Percentiles rank a stretch among this genome's conserved stretches.
Evolutionary conservation across 2,888 invertebrate species (phyloP).

Genomic region (Scrobipalpa costella): DNA sequence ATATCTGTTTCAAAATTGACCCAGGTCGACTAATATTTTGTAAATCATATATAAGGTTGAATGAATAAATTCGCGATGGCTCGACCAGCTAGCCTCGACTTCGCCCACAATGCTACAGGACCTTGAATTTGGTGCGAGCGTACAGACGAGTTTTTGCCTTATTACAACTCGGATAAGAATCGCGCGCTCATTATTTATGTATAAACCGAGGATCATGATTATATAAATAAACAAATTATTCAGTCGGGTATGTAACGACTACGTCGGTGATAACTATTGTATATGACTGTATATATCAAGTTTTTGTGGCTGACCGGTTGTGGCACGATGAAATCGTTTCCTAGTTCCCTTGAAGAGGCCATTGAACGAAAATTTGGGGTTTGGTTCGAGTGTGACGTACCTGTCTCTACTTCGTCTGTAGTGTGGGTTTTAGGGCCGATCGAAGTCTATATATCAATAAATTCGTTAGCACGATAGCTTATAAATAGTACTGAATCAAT

Average conservation of each 20-base stretch:
- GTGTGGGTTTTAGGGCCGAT: too few relatives aligned
- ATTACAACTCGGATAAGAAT: slow-evolving; percentile 57
- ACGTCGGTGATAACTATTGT: slow-evolving; percentile 45
- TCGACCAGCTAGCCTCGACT: slow-evolving; percentile 38
- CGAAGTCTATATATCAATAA: too few relatives aligned
- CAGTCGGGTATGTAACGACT: slow-evolving; percentile 34
- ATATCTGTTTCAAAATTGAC: not conserved
- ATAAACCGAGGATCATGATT: slow-evolving; percentile 59
- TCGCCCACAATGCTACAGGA: slow-evolving; percentile 44
- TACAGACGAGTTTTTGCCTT: slow-evolving; percentile 64
- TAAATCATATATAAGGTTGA: slow-evolving; percentile 2
- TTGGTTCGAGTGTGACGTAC: not conserved
- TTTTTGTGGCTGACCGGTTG: slow-evolving; percentile 45
- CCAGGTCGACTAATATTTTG: slow-evolving; percentile 23
- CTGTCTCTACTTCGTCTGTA: not conserved
- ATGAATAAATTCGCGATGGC: slow-evolving; percentile 32
- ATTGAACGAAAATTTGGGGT: slow-evolving; percentile 39
- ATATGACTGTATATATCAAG: slow-evolving; percentile 39
- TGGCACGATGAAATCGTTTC: slow-evolving; percentile 52
- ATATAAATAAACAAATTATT: slow-evolving; percentile 52
- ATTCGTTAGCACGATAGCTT: too few relatives aligned
- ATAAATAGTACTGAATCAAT: too few relatives aligned
- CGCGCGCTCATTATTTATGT: slow-evolving; percentile 60
- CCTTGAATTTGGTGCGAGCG: slow-evolving; percentile 55
- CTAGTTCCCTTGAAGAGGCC: slow-evolving; percentile 65